These are phyloP conservation scores for Forpus xanthops DNA, from an alignment of 2,797 vertebrate genomes.

Conservation along the genomic window DNA sequence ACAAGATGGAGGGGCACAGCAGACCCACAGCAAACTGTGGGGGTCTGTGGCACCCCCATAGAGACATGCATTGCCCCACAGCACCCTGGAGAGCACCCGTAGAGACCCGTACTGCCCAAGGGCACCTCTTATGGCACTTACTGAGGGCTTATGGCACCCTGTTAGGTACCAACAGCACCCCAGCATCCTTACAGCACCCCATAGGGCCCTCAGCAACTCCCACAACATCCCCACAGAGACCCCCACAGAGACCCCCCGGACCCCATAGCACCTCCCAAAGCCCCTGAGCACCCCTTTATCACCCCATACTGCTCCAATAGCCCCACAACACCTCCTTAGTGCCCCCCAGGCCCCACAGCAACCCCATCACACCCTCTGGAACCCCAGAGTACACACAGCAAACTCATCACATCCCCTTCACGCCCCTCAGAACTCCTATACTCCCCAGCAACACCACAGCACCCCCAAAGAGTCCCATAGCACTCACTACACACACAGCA, in stretches of 20 bases:
- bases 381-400: not conserved
- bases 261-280: not conserved
- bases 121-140: not conserved
- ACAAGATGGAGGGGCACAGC: not conserved
- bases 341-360: not conserved
- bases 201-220: not conserved
- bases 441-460: not conserved
- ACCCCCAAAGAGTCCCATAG: not conserved
- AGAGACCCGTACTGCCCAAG: not conserved
- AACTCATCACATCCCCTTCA: not conserved
- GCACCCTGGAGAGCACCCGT: not conserved
- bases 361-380: not conserved
- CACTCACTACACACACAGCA: not conserved
- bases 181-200: not conserved
- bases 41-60: not conserved
- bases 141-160: not conserved
- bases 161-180: not conserved
- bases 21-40: not conserved
- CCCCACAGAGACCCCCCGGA: not conserved
- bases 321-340: not conserved
- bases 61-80: not conserved
- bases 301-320: not conserved
- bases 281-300: not conserved
- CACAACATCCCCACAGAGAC: not conserved
- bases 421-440: not conserved